Percentiles rank a stretch among this genome's conserved stretches.
Conservation (phyloP, 2,888 invertebrate species). For the Cerastis leucographa region DNA sequence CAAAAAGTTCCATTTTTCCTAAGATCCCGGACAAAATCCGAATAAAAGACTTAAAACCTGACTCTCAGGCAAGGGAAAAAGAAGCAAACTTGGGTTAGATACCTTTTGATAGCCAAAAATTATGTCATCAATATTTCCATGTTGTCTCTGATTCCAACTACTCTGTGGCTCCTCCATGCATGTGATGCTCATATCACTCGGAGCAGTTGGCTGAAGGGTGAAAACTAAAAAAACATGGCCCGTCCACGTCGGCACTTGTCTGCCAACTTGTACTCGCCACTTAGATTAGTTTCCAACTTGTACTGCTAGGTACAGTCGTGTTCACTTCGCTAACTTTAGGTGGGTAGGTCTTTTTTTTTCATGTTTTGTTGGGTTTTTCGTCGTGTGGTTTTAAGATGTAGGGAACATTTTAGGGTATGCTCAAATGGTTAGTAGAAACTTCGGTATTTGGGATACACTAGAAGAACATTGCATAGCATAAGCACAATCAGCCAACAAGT, state of each 20-base stretch:
- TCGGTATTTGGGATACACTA: too few species aligned
- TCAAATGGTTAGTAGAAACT: too few species aligned
- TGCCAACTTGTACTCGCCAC: conserved; percentile 86
- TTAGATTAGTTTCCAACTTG: conserved; percentile 88
- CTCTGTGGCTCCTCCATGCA: conserved; percentile 82
- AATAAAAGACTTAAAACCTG: too few species aligned
- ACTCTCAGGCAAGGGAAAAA: too few species aligned
- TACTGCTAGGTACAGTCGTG: conserved; percentile 59
- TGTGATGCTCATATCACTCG: conserved; percentile 88
- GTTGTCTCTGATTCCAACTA: conserved; percentile 58
- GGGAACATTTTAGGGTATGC: not conserved
- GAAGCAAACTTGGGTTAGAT: not conserved
- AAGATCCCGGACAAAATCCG: too few species aligned
- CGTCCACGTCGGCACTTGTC: conserved; percentile 85
- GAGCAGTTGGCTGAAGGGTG: conserved; percentile 79
- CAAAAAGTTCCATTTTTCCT: not conserved
- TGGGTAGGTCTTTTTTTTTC: conserved; percentile 38
- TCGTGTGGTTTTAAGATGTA: conserved; percentile 26
- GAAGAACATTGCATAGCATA: not conserved
- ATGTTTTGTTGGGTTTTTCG: conserved; percentile 58
- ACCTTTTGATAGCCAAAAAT: not conserved
- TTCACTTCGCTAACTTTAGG: conserved; percentile 50
- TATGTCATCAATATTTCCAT: not conserved
- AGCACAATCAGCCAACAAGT: not conserved
- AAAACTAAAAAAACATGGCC: conserved; percentile 79